Evolutionary conservation across 2,888 invertebrate species (phyloP), one percentile per base, ranked within the genome.

Genomic region (Orthosia gracilis): DNA sequence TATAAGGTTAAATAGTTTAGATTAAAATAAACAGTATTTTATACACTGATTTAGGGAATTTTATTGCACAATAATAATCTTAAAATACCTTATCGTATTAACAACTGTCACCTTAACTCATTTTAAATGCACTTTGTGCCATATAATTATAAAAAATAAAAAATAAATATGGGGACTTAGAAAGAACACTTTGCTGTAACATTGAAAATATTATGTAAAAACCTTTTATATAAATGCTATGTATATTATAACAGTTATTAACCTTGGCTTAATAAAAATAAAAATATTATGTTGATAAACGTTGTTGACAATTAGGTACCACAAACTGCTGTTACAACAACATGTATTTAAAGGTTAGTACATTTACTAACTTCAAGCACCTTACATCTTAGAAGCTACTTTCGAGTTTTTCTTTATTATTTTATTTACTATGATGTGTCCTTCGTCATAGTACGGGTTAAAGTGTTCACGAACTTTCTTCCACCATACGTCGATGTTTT

Each of bases 401-500:
- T 87, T 87, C 3, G 76, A 65, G 58, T 92, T 89, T 80, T 95
- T 97, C 4, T 89, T 87, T 9, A 93, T 89, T 54, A 97, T 91
- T 85, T 97, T 97, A 87, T 97, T 96, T 0, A 97, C 86, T 52
- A 96, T 90, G 5, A 92, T 88, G 86, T 97, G 97, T 0, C 97
- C 98, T 82, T 97, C 97, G 79, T 97, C 97, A 88, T 98, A 98
- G 84, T 97, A 91, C 0, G 98, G 98, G 89, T 96, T 97, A 85
- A 97, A 97, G 77, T 97, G 94, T 0, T 94, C 89, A 31, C 95
- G 95, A 0, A 98, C 98, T 78, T 97, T 96, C 62, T 97, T 95
- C 90, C 97, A 93, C 98, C 98, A 98, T 1, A 94, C 93, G 1
- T 97, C 95, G 15, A 98, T 94, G 82, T 96, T 97, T 0, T 97